Evolutionary conservation across 2,797 vertebrate genomes (phyloP), one percentile per base, ranked within the genome.

Genomic region (Alauda arvensis): DNA sequence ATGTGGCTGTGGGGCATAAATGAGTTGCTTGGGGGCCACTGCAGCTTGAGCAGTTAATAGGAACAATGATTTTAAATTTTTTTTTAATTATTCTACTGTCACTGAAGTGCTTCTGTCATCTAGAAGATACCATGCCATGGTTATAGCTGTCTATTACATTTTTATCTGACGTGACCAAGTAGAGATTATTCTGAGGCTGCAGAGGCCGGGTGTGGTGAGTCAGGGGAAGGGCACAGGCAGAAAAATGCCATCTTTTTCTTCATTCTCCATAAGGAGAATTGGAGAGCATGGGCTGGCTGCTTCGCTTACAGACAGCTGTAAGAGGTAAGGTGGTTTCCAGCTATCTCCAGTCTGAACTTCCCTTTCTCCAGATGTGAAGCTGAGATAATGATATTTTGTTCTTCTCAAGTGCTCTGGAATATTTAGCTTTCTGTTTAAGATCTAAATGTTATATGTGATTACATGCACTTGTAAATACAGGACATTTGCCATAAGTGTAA

Each of bases 341-440:
- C 34, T 15, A 7, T 20, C 28, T 46, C 10, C 17, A n/a, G 39
- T n/a, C 42, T 39, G 26, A 75, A 45, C 45, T 87, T 83, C 72
- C 16, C 18, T 63, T 92, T 63, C 14, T 57, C 43, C 3, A 9
- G 6, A 4, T 0, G 0, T 57, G 40, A 85, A 78, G 25, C 46
- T 57, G 70, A 51, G 46, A 76, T 62, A 75, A 71, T 48, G 53
- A 51, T 18, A 45, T 17, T 67, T 70, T 67, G 34, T 69, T 29
- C 24, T 87, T 52, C 31, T 24, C 26, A 86, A 90, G 19, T 48
- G 10, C 19, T 89, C 74, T 93, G 63, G 90, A 87, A 72, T 83
- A 42, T 8, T 6, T 67, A 31, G 9, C 37, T 78, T 77, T 81
- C 34, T 65, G 16, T 62, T 75, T 39, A 70, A 78, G 39, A 67